A percentile compares a stretch with the other conserved stretches of the same genome.
Conservation (phyloP, 2,888 invertebrate genomes). For the Baccha elongata region DNA sequence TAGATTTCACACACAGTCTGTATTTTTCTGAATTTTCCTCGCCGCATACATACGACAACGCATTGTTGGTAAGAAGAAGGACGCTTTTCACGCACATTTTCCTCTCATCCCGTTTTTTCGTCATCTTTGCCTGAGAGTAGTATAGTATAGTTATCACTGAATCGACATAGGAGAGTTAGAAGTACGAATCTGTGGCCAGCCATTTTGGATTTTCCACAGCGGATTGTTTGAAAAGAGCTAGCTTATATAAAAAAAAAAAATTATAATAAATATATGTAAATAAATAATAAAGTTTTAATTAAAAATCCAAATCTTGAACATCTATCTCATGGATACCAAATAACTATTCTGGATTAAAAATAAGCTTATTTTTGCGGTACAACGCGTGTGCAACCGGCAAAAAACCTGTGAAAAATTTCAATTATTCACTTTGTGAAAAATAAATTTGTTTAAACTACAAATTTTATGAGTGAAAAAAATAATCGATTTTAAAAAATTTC, state of each 20-base stretch:
- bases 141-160: conserved; percentile 67
- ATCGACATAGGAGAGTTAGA: conserved; percentile 62
- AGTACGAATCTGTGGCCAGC: conserved; percentile 64
- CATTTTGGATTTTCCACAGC: conserved; percentile 71
- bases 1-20: conserved; percentile 48
- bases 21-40: conserved; percentile 43
- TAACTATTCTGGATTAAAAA: not conserved
- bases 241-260: conserved; percentile 8
- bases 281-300: not conserved
- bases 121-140: conserved; percentile 51
- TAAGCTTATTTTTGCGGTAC: not conserved
- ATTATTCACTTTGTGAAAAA: conserved; percentile 12
- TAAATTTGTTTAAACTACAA: conserved; percentile 1
- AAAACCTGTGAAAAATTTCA: not conserved
- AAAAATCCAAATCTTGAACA: not conserved
- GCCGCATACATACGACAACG: conserved; percentile 45
- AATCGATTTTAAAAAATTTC: conserved; percentile 23
- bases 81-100: conserved; percentile 70
- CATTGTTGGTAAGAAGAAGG: conserved; percentile 19
- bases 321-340: conserved; percentile 10
- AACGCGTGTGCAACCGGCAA: conserved; percentile 24
- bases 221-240: conserved; percentile 42
- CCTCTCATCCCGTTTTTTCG: conserved; percentile 44
- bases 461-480: conserved; percentile 31
- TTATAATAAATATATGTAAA: not conserved